phyloP scores from a whole-genome alignment of 2,113 vertebrate species.

The Lophius piscatorius region DNA sequence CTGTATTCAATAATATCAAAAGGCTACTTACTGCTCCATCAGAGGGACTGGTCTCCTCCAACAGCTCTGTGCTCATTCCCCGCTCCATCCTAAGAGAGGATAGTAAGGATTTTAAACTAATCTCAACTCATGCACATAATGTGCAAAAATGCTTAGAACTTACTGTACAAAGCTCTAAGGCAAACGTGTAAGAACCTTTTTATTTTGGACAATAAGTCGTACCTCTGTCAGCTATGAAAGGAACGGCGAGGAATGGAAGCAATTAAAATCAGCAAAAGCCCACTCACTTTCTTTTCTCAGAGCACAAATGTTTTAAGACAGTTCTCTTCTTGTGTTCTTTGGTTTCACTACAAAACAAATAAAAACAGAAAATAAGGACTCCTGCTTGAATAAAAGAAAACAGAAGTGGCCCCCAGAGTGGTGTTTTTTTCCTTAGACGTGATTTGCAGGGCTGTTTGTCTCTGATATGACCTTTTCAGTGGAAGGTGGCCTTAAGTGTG shows the following conservation, averaged over 20 bases:
- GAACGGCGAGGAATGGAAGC: conserved; percentile 2
- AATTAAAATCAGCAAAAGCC: conserved; percentile 8
- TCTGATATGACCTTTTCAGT: conserved; percentile 48
- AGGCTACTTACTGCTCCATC: conserved; percentile 56
- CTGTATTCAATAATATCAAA: too few relatives aligned
- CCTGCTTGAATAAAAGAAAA: conserved; percentile 3
- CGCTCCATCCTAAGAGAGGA: conserved; percentile 63
- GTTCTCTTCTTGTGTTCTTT: conserved; percentile 88
- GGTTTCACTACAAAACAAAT: conserved; percentile 79
- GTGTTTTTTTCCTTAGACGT: conserved; percentile 8
- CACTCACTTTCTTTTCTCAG: conserved; percentile 89
- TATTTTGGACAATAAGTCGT: not conserved
- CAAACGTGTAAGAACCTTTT: too few relatives aligned
- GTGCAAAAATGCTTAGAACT: not conserved
- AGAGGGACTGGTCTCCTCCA: conserved; percentile 59
- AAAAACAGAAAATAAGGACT: conserved; percentile 9
- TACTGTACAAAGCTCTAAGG: not conserved
- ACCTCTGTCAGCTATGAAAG: too few relatives aligned
- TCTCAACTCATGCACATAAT: not conserved
- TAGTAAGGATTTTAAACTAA: conserved; percentile 24
- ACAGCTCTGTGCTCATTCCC: conserved; percentile 51
- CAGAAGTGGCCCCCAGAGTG: conserved; percentile 8
- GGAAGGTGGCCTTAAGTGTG: conserved; percentile 19
- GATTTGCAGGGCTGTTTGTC: conserved; percentile 4
- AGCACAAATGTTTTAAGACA: conserved; percentile 75